These are phyloP conservation scores for Hozukius guyotensis DNA, from an alignment of 2,797 vertebrate genomes.

Conservation along the genomic window DNA sequence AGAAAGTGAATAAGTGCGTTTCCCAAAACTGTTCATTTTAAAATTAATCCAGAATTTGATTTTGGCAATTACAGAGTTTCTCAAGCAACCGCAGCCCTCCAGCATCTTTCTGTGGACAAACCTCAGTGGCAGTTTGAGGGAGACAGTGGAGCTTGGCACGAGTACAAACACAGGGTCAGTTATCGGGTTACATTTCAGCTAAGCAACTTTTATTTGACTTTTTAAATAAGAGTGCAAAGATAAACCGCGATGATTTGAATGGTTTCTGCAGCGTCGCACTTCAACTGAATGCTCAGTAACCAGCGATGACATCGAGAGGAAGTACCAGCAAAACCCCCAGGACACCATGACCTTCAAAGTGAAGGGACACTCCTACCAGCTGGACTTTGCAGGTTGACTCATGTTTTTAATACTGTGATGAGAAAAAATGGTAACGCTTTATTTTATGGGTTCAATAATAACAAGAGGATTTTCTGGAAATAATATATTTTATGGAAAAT, in stretches of 20 bases:
- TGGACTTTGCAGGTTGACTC: constrained; percentile 72
- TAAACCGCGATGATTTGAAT: not conserved
- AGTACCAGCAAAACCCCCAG: constrained; percentile 44
- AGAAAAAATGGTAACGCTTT: not conserved
- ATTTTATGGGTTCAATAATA: not conserved
- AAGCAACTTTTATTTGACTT: not conserved
- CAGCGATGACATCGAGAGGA: constrained; percentile 70
- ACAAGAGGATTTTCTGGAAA: not conserved
- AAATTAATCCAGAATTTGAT: not conserved
- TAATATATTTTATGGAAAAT: not conserved
- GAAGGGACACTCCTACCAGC: constrained; percentile 34
- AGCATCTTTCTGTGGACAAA: not conserved
- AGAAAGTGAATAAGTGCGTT: not conserved
- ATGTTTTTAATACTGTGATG: not conserved
- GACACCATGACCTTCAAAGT: constrained; percentile 53
- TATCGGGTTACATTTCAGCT: no score
- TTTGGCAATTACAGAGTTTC: constrained; percentile 16
- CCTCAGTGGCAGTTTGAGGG: constrained; percentile 76
- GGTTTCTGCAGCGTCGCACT: constrained; percentile 34
- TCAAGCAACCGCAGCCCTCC: accelerated
- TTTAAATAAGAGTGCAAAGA: not conserved
- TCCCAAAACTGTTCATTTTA: not conserved
- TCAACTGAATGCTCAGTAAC: constrained; percentile 35
- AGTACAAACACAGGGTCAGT: constrained; percentile 56
- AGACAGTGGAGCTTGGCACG: constrained; percentile 51